Evolutionary conservation across 2,113 vertebrate genomes (phyloP).

Genomic region (Tonatia bakeri): DNA sequence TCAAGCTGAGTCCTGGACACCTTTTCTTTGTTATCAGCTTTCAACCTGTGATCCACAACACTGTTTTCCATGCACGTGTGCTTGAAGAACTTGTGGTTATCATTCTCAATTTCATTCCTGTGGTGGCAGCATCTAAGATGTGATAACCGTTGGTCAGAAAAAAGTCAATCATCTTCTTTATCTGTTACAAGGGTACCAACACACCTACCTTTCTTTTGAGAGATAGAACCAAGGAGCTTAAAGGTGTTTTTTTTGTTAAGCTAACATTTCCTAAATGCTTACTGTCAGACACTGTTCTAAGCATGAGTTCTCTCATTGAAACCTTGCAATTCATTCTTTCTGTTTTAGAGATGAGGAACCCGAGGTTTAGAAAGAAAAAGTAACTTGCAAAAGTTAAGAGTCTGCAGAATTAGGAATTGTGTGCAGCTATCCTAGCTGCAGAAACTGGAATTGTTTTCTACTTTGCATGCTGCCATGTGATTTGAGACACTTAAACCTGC

Average conservation of each 20-base stretch:
- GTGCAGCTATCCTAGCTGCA: neutral
- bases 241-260: neutral
- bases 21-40: conserved; percentile 60
- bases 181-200: neutral
- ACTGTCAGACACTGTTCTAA: neutral
- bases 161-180: conserved; percentile 18
- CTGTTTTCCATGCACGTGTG: neutral
- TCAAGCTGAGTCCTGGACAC: conserved; percentile 43
- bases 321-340: neutral
- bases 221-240: neutral
- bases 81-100: conserved; percentile 16
- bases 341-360: conserved; percentile 5
- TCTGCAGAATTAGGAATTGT: neutral
- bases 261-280: neutral
- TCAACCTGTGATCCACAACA: neutral
- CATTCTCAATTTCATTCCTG: conserved; percentile 45
- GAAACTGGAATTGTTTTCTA: neutral
- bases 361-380: neutral
- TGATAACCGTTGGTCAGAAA: conserved; percentile 26
- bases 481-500: neutral
- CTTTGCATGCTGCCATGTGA: neutral
- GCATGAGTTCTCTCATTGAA: neutral
- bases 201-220: conserved; percentile 38
- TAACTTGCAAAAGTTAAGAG: neutral
- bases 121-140: conserved; percentile 38